Evolutionary conservation across 2,888 invertebrate species (phyloP).

Genomic region (Antheraea yamamai): DNA sequence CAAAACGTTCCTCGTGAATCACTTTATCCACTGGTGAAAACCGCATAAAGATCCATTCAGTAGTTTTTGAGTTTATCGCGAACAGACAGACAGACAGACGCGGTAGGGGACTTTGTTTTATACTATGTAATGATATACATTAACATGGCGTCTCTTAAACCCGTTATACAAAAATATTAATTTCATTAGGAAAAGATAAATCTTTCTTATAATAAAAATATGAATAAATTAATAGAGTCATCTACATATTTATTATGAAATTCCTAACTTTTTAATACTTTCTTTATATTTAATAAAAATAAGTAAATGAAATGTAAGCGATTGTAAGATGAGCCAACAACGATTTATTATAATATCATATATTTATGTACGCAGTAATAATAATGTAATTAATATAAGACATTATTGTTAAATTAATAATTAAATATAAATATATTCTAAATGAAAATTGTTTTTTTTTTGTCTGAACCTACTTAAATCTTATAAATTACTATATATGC

Average conservation of each 20-base stretch:
- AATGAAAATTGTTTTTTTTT: neutral
- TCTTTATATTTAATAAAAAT: too few species aligned
- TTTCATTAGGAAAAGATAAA: neutral
- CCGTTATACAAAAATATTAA: neutral
- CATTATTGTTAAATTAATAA: neutral
- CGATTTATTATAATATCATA: neutral
- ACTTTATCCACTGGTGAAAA: too few species aligned
- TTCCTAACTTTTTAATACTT: too few species aligned
- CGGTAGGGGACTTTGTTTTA: too few species aligned
- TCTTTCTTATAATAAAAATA: neutral
- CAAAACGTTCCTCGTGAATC: too few species aligned
- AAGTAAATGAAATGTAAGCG: too few species aligned
- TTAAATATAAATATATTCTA: neutral
- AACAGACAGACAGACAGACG: too few species aligned
- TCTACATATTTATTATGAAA: too few species aligned
- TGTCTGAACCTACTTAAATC: neutral
- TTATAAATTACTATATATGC: neutral
- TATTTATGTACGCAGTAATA: neutral
- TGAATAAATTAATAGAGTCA: too few species aligned
- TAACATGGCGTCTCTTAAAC: neutral
- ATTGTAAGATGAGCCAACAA: neutral
- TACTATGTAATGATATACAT: too few species aligned
- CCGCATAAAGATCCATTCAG: too few species aligned
- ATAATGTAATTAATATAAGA: neutral
- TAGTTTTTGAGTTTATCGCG: too few species aligned